Evolutionary conservation across 2,888 invertebrate genomes (phyloP).

Genomic region (Eupithecia pulchellata): DNA sequence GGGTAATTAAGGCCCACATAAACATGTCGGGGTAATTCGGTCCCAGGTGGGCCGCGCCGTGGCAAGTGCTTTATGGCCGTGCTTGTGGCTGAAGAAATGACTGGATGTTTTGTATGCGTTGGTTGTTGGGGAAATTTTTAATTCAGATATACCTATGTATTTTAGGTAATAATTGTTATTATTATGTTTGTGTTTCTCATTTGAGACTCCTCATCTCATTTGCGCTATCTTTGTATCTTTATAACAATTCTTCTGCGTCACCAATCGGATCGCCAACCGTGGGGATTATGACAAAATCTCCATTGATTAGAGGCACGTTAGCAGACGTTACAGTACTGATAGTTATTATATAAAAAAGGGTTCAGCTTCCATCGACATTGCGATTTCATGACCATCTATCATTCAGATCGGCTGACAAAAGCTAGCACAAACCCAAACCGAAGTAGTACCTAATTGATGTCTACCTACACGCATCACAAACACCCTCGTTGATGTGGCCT

Average conservation of each 20-base stretch:
- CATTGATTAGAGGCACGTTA: too few relatives aligned
- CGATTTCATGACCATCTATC: background rate
- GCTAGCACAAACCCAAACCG: background rate
- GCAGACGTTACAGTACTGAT: too few relatives aligned
- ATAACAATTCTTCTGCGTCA: too few relatives aligned
- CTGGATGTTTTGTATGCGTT: background rate
- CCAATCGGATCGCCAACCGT: too few relatives aligned
- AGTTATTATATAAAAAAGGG: too few relatives aligned
- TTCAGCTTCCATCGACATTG: background rate
- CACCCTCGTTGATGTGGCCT: constrained; percentile 25
- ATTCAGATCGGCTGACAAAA: background rate
- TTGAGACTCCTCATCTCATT: too few relatives aligned
- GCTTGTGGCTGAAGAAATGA: constrained; percentile 4
- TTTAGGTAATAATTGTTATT: too few relatives aligned
- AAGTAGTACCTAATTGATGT: constrained; percentile 2
- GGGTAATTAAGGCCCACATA: constrained; percentile 40
- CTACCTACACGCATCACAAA: constrained; percentile 3
- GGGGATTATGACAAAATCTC: too few relatives aligned
- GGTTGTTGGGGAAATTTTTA: background rate
- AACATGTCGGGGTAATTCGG: constrained; percentile 45
- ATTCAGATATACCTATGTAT: background rate
- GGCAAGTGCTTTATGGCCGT: constrained; percentile 6
- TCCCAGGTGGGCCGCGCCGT: constrained; percentile 42
- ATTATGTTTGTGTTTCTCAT: too few relatives aligned
- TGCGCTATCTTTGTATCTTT: too few relatives aligned